Conservation (phyloP, 2,888 invertebrate species). For the Tetropium fuscum region DNA sequence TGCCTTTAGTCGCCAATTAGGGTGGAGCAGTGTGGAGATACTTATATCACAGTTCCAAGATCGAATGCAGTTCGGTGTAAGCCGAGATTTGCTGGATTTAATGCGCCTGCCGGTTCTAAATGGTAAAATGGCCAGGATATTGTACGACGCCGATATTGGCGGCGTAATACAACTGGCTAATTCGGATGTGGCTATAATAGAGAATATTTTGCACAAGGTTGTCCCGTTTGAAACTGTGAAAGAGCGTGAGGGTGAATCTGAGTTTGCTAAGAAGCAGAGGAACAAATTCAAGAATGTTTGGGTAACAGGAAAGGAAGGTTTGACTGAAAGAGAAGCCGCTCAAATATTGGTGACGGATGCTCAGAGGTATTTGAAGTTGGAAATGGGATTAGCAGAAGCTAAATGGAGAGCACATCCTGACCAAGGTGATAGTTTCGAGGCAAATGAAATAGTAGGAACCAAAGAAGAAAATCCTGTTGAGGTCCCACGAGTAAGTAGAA, state of each 20-base stretch:
- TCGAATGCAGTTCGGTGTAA: slow-evolving; percentile 93
- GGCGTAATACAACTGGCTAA: slow-evolving; percentile 83
- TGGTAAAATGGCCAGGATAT: slow-evolving; percentile 84
- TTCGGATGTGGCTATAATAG: slow-evolving; percentile 76
- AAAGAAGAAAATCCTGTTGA: no score
- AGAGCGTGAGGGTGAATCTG: slow-evolving; percentile 77
- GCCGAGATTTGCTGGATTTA: slow-evolving; percentile 88
- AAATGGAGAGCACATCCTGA: slow-evolving; percentile 70
- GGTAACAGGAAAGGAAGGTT: slow-evolving; percentile 83
- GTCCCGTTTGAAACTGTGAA: slow-evolving; percentile 89
- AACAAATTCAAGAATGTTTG: slow-evolving; percentile 79
- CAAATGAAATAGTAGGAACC: neutral
- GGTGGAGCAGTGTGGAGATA: slow-evolving; percentile 92
- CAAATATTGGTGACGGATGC: slow-evolving; percentile 79
- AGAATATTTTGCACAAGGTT: slow-evolving; percentile 81
- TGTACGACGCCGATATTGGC: slow-evolving; percentile 86
- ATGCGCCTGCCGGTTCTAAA: slow-evolving; percentile 87
- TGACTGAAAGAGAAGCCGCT: slow-evolving; percentile 88
- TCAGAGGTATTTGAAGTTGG: slow-evolving; percentile 76
- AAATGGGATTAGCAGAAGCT: slow-evolving; percentile 79
- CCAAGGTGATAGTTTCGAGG: neutral
- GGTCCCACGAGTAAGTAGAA: slow-evolving; percentile 7
- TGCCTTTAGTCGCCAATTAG: slow-evolving; percentile 92
- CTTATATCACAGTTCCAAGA: slow-evolving; percentile 94
- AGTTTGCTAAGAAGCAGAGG: slow-evolving; percentile 73